A percentile compares a stretch with the other conserved stretches of the same genome.
phyloP scores from a whole-genome alignment of 2,113 vertebrate species.

The Hippolais icterina region DNA sequence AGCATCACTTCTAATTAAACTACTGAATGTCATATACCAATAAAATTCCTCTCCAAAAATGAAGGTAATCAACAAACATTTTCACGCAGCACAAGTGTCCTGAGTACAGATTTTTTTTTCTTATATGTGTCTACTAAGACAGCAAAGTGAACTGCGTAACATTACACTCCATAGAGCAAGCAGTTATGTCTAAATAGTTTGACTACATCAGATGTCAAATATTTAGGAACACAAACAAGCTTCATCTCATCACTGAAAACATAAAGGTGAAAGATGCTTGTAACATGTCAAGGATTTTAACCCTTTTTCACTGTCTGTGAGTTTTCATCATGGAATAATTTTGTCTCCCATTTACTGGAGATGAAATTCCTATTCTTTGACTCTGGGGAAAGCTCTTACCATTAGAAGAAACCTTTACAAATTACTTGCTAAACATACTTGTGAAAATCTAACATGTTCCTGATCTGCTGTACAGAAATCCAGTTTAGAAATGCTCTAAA shows the following conservation, averaged over 20 bases:
- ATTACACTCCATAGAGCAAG: not conserved
- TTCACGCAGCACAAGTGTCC: rapidly evolving
- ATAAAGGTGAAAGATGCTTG: not conserved
- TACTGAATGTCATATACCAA: not conserved
- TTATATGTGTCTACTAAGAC: not conserved
- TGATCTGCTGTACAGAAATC: not conserved
- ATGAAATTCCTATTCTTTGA: not conserved
- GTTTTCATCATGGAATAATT: not conserved
- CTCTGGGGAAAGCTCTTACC: not conserved
- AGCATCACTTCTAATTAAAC: not conserved
- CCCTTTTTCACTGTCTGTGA: not conserved
- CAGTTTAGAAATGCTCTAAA: not conserved
- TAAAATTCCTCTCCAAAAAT: not conserved
- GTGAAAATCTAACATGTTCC: not conserved
- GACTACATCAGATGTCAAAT: not conserved
- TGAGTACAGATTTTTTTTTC: not conserved
- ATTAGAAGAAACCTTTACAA: not conserved
- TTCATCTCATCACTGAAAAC: not conserved
- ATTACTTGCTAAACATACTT: not conserved
- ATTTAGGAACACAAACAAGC: not conserved
- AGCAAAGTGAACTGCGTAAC: not conserved
- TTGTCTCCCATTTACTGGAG: not conserved
- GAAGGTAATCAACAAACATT: not conserved
- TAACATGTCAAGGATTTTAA: not conserved
- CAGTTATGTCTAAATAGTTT: not conserved